These are phyloP conservation scores for Drosophila paranaensis DNA, from an alignment of 2,888 invertebrate genomes.

Conservation along the genomic window DNA sequence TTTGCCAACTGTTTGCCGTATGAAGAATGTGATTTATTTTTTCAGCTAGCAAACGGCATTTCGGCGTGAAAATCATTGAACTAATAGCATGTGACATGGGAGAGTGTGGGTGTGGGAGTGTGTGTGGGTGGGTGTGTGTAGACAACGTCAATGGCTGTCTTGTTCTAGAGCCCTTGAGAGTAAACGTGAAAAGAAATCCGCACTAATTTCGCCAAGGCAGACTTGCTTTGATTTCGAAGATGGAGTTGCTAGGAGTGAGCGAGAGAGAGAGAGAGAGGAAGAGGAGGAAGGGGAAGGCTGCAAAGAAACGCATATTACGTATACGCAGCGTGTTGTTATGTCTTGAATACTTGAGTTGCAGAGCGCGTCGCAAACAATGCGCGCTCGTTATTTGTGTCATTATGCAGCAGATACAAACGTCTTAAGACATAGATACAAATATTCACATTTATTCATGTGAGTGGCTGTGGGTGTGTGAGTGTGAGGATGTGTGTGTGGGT, in stretches of 20 bases:
- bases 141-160: constrained; percentile 41
- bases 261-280: neutral
- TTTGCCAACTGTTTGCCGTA: constrained; percentile 54
- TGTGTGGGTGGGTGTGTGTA: constrained; percentile 8
- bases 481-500: neutral
- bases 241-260: neutral
- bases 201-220: constrained; percentile 65
- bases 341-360: constrained; percentile 55
- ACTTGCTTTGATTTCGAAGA: constrained; percentile 20
- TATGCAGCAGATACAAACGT: constrained; percentile 66
- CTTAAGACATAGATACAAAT: constrained; percentile 26
- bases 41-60: constrained; percentile 38
- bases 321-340: constrained; percentile 73
- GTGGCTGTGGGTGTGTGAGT: neutral
- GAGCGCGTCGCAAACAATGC: constrained; percentile 66
- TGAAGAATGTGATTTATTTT: constrained; percentile 61
- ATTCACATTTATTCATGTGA: constrained; percentile 62
- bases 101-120: constrained; percentile 3
- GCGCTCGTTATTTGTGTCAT: constrained; percentile 81
- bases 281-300: neutral
- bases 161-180: constrained; percentile 59
- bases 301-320: constrained; percentile 65
- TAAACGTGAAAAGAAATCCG: constrained; percentile 67
- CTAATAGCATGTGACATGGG: constrained; percentile 77
- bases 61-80: constrained; percentile 81